Conservation (phyloP, 2,888 invertebrate species). For the Caenorhabditis sp. region DNA sequence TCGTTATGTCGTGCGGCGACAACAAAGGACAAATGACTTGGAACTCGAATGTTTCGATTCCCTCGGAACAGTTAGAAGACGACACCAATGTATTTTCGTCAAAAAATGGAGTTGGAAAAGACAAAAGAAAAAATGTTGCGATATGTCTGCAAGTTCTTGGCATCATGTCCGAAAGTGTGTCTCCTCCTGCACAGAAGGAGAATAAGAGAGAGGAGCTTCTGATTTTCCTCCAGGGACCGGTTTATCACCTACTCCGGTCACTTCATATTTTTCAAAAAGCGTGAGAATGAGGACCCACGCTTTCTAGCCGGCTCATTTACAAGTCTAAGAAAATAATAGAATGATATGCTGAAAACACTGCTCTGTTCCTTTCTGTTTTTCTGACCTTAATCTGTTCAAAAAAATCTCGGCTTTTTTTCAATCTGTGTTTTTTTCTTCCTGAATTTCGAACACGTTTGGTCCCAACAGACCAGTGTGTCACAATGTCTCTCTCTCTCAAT, state of each 20-base stretch:
- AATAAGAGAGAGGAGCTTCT: constrained; percentile 27
- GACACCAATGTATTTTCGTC: constrained; percentile 53
- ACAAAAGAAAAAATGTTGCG: constrained; percentile 49
- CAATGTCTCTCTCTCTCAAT: constrained; percentile 53
- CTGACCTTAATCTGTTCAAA: constrained; percentile 48
- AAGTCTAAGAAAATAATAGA: not conserved
- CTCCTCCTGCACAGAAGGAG: constrained; percentile 9
- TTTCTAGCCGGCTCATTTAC: constrained; percentile 30
- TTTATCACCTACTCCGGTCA: constrained; percentile 68
- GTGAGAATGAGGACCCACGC: constrained; percentile 3
- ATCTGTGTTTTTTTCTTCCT: constrained; percentile 46
- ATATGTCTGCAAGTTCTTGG: constrained; percentile 36
- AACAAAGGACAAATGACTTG: constrained; percentile 48
- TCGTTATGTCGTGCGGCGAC: not conserved
- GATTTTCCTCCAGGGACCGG: constrained; percentile 61
- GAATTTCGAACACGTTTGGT: constrained; percentile 57
- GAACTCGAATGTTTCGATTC: constrained; percentile 43
- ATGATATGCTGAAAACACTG: constrained; percentile 52
- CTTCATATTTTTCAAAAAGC: constrained; percentile 61
- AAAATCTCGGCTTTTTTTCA: constrained; percentile 50
- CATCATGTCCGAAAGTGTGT: constrained; percentile 41
- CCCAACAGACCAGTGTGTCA: constrained; percentile 58
- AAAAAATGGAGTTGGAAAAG: constrained; percentile 15
- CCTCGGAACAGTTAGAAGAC: constrained; percentile 55
- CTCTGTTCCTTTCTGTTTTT: constrained; percentile 6